Percentiles rank a stretch among this genome's conserved stretches.
These are phyloP conservation scores for Esperia sulphurella DNA, from an alignment of 2,888 invertebrate genomes.

Conservation along the genomic window DNA sequence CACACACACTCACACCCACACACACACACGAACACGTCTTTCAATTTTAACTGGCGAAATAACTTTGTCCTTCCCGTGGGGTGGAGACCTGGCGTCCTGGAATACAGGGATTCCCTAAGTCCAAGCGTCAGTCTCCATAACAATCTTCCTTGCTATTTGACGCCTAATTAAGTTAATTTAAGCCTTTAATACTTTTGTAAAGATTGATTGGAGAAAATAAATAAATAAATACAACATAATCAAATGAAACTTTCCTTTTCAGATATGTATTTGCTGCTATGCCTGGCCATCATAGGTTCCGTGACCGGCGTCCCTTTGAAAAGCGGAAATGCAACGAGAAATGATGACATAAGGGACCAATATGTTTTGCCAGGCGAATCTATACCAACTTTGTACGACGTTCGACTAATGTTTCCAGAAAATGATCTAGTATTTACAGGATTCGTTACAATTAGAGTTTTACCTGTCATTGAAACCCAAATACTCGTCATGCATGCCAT, in stretches of 20 bases:
- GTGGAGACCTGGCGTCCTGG: too few species aligned
- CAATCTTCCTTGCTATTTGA: too few species aligned
- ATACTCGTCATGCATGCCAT: slow-evolving; percentile 68
- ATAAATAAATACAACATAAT: too few species aligned
- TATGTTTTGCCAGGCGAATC: slow-evolving; percentile 77
- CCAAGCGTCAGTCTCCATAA: too few species aligned
- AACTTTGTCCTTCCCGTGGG: too few species aligned
- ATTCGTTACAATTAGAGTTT: slow-evolving; percentile 57
- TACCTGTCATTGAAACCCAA: slow-evolving; percentile 34
- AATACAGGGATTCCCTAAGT: too few species aligned
- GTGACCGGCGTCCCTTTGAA: slow-evolving; percentile 35
- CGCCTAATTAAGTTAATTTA: too few species aligned
- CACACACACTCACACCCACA: too few species aligned
- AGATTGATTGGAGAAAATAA: too few species aligned
- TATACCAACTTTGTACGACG: slow-evolving; percentile 73
- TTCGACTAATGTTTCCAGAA: slow-evolving; percentile 67
- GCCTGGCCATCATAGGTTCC: slow-evolving; percentile 43
- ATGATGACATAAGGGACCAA: slow-evolving; percentile 24
- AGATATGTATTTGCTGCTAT: slow-evolving; percentile 60
- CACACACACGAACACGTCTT: too few species aligned
- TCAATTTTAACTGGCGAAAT: too few species aligned
- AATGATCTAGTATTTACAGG: slow-evolving; percentile 58
- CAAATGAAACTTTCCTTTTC: slow-evolving; percentile 27
- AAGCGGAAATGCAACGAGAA: slow-evolving; percentile 15
- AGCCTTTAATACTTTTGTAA: too few species aligned